Percentiles rank a stretch among this genome's conserved stretches.
Conservation (phyloP, 2,113 vertebrate species). For the Suricata suricatta region DNA sequence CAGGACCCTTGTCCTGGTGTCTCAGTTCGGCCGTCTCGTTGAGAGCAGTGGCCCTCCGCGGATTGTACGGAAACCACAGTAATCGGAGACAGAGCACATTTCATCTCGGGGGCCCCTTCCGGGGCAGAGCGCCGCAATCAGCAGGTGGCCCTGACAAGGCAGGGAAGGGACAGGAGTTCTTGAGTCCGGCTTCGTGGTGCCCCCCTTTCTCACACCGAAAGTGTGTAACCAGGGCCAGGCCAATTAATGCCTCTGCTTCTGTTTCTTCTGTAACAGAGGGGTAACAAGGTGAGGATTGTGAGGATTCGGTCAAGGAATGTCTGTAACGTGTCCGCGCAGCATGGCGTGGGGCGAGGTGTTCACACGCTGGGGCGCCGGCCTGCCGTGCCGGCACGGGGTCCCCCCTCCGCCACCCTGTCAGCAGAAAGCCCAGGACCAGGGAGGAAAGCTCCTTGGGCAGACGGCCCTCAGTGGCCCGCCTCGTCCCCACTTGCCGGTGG, state of each 20-base stretch:
- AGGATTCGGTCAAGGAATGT: neutral
- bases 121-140: neutral
- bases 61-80: neutral
- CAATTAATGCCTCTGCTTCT: neutral
- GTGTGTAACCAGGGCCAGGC: neutral
- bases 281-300: no score
- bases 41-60: neutral
- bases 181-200: no score
- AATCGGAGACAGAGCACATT: neutral
- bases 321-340: rapidly evolving
- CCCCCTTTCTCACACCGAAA: neutral
- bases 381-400: no score
- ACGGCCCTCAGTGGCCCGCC: no score
- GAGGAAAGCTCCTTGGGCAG: neutral
- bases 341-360: neutral
- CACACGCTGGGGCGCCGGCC: neutral
- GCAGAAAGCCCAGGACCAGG: neutral
- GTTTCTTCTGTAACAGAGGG: neutral
- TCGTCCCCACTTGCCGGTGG: neutral
- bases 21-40: neutral
- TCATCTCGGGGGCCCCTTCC: neutral
- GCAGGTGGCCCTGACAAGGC: rapidly evolving
- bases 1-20: neutral
- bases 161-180: rapidly evolving
- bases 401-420: no score